A percentile compares a stretch with the other conserved stretches of the same genome.
Conservation (phyloP, 1,140 invertebrate species). For the Drosophila saltans region DNA sequence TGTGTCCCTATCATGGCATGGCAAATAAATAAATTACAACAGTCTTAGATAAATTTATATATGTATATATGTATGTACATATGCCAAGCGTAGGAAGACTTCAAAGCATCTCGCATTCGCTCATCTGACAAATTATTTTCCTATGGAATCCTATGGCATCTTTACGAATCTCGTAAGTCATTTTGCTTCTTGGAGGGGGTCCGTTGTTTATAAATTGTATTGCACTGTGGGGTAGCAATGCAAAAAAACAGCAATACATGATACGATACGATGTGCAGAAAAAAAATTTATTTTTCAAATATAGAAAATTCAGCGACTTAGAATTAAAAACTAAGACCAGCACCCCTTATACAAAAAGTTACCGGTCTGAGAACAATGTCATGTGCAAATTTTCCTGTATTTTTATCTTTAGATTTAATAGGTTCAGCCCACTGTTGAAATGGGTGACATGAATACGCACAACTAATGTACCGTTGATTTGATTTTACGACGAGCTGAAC, state of each 20-base stretch:
- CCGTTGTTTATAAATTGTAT: slow-evolving; percentile 9
- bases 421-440: slow-evolving; percentile 27
- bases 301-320: too few species aligned
- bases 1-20: slow-evolving; percentile 29
- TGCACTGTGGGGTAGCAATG: neutral
- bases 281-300: too few species aligned
- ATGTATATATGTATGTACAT: neutral
- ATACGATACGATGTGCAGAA: too few species aligned
- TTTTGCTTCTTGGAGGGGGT: slow-evolving; percentile 22
- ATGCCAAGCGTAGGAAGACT: slow-evolving; percentile 15
- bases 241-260: neutral
- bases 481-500: slow-evolving; percentile 61
- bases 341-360: too few species aligned
- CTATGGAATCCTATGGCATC: slow-evolving; percentile 3
- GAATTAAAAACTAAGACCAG: too few species aligned
- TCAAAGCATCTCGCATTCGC: slow-evolving; percentile 33
- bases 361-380: too few species aligned
- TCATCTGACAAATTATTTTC: slow-evolving; percentile 50
- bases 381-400: neutral
- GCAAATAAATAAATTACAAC: slow-evolving; percentile 46
- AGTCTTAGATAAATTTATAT: slow-evolving; percentile 23
- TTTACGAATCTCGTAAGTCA: slow-evolving; percentile 34
- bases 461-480: slow-evolving; percentile 70
- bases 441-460: slow-evolving; percentile 1
- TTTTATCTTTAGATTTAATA: neutral